Conservation (phyloP, 1,140 invertebrate species). For the Brachionus calyciflorus region DNA sequence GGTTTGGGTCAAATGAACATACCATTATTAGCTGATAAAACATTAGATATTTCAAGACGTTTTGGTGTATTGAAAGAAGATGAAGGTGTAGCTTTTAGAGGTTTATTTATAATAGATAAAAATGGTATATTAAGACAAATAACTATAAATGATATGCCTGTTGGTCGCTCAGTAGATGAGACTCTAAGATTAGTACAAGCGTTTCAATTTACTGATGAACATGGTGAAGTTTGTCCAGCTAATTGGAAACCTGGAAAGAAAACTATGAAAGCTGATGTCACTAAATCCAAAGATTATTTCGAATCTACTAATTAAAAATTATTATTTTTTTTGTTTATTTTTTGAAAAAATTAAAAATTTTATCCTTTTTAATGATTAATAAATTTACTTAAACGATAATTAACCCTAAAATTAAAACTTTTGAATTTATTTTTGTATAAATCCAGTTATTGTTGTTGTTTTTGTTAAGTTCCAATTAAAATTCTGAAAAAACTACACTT, state of each 20-base stretch:
- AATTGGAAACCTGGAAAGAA: constrained; percentile 91
- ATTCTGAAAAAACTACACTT: too few species aligned
- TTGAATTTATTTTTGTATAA: too few species aligned
- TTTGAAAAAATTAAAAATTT: too few species aligned
- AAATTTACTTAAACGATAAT: too few species aligned
- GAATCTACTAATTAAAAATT: constrained; percentile 28
- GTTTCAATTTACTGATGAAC: constrained; percentile 67
- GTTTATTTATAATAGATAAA: constrained; percentile 93
- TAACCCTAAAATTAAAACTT: too few species aligned
- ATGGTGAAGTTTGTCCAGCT: constrained; percentile 74
- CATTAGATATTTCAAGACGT: constrained; percentile 74
- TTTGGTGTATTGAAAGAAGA: constrained; percentile 84
- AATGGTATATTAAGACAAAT: constrained; percentile 88
- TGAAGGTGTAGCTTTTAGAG: constrained; percentile 86
- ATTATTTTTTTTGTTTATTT: too few species aligned
- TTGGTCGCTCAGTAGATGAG: constrained; percentile 76
- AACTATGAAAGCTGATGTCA: constrained; percentile 86
- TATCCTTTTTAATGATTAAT: too few species aligned
- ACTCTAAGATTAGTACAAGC: constrained; percentile 68
- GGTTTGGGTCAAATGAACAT: constrained; percentile 94
- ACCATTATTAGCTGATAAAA: constrained; percentile 90
- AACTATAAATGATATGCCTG: constrained; percentile 95
- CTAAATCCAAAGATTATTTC: constrained; percentile 83
- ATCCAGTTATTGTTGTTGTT: too few species aligned
- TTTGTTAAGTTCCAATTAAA: too few species aligned